These are phyloP conservation scores for Brachypterus glaber DNA, from an alignment of 2,888 invertebrate genomes.

Conservation along the genomic window DNA sequence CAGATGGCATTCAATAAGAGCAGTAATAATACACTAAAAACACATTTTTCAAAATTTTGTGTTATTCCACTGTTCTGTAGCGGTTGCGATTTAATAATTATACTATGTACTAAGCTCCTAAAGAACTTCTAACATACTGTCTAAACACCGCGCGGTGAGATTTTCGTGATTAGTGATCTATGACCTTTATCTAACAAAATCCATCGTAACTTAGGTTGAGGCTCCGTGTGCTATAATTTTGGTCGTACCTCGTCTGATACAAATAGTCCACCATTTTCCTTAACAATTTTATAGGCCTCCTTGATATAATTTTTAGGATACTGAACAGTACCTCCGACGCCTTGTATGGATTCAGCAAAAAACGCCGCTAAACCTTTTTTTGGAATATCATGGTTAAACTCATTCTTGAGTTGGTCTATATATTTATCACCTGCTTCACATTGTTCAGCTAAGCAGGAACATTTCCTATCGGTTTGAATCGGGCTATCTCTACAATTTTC, in stretches of 20 bases:
- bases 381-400: slow-evolving; percentile 69
- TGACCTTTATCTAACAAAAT: too few relatives aligned
- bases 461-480: slow-evolving; percentile 58
- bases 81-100: too few relatives aligned
- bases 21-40: too few relatives aligned
- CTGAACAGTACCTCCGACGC: slow-evolving; percentile 89
- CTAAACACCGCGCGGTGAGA: too few relatives aligned
- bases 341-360: slow-evolving; percentile 94
- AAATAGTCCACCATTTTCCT: slow-evolving; percentile 75
- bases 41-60: too few relatives aligned
- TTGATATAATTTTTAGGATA: slow-evolving; percentile 81
- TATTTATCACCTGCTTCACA: slow-evolving; percentile 75
- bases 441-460: slow-evolving; percentile 50
- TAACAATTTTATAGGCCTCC: slow-evolving; percentile 67
- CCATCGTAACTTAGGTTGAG: neutral
- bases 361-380: slow-evolving; percentile 75
- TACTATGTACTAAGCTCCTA: too few relatives aligned
- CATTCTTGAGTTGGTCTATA: slow-evolving; percentile 69
- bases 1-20: too few relatives aligned
- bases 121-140: too few relatives aligned
- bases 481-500: slow-evolving; percentile 78
- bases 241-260: slow-evolving; percentile 77
- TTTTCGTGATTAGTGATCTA: too few relatives aligned
- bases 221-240: neutral
- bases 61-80: too few relatives aligned